Evolutionary conservation across 37 sponge, comb jelly and placozoan species (phyloP).

Genomic region (Crambe crambe): DNA sequence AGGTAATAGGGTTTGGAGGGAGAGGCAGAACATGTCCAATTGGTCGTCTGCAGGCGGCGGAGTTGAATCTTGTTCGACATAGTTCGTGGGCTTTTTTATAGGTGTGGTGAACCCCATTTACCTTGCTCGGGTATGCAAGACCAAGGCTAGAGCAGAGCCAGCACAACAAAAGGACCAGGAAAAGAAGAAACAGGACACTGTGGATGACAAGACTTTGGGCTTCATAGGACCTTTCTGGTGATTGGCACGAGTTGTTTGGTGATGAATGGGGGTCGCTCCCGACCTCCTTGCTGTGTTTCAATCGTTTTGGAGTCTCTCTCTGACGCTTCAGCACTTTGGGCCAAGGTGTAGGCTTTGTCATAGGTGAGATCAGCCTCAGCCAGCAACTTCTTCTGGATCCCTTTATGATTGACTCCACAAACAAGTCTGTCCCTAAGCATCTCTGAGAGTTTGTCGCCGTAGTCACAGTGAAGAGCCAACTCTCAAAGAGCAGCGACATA

Average conservation of each 20-base stretch:
- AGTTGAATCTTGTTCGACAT: not conserved
- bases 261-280: not conserved
- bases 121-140: constrained; percentile 20
- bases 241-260: not conserved
- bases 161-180: constrained; percentile 26
- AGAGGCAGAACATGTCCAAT: not conserved
- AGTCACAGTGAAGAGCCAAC: constrained; percentile 23
- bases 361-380: constrained; percentile 23
- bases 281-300: not conserved
- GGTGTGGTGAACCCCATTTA: not conserved
- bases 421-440: constrained; percentile 37
- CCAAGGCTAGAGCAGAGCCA: constrained; percentile 9
- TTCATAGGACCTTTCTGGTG: not conserved
- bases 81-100: not conserved
- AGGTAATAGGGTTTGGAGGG: constrained; percentile 1
- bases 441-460: constrained; percentile 4
- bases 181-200: not conserved
- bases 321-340: constrained; percentile 16
- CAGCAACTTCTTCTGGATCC: constrained; percentile 16
- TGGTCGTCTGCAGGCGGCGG: not conserved
- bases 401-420: constrained; percentile 16
- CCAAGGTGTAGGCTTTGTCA: constrained; percentile 3
- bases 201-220: not conserved
- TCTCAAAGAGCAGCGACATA: constrained; percentile 23
- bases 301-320: too few species aligned